Evolutionary conservation across 1,140 invertebrate genomes (phyloP), one percentile per base, ranked within the genome.

Genomic region (Drosophila arawakana): DNA sequence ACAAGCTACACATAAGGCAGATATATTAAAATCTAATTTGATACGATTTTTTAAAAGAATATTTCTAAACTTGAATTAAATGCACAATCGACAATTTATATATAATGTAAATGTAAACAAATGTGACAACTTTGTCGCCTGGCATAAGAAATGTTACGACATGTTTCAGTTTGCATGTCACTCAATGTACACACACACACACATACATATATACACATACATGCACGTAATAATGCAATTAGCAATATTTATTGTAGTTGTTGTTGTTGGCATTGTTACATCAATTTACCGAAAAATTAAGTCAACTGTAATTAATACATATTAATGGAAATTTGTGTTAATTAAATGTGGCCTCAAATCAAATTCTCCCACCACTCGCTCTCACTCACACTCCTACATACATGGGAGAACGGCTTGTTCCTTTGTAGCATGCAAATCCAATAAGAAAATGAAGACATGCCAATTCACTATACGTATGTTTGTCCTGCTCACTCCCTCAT

Each of bases 321-420:
- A 86, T 85, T 79, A 82, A 85, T 86, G 79, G 76, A 79, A 86
- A 79, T 73, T 81, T 73, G 82, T 86, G 82, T 76, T 85, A 82
- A 85, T 85, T 85, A 85, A 85, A 76, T 84, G 75, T 78, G 69
- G 72, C 77, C 66, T 35, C 57, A 80, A 55, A 41, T 15, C 52
- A 4, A 46, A 10, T 43, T 43, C 41, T 30, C 67, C 46, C 18
- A 39, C 13, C 15, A 11, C 49, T 30, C 35, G 9, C 7, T 25
- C 46, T 11, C 44, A 18, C 11, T 3, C 44, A 30, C 9, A 47
- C 61, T 54, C n/a, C 2, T 37, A 34, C 8, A n/a, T 11, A 35
- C 44, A 46, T 43, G 10, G 46, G 15, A n/a, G 3, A 7, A 18
- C 47, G 3, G 7, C 18, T 41, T 57, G 50, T 7, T n/a, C 13